Percentiles rank a stretch among this genome's conserved stretches.
Conservation (phyloP, 2,113 vertebrate genomes). For the Brachionichthys hirsutus region DNA sequence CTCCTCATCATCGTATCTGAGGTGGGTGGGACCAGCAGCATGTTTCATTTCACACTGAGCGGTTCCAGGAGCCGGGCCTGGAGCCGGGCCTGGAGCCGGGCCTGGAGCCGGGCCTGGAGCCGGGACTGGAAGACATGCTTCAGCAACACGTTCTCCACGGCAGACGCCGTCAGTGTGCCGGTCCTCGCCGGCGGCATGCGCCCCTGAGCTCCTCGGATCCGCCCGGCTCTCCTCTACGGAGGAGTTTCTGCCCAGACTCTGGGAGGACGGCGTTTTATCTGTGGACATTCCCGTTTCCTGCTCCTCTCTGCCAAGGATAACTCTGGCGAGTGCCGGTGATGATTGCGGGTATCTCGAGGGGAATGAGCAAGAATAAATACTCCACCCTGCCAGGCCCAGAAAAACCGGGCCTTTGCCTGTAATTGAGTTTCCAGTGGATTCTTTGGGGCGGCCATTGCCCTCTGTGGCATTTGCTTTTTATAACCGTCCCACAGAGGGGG, state of each 20-base stretch:
- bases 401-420: conserved; percentile 69
- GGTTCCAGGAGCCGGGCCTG: no score
- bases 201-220: conserved; percentile 4
- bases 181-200: conserved; percentile 36
- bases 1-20: conserved; percentile 19
- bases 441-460: conserved; percentile 63
- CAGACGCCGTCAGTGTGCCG: conserved; percentile 42
- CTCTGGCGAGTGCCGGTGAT: conserved; percentile 56
- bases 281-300: conserved; percentile 57
- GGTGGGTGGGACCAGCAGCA: conserved; percentile 46
- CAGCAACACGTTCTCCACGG: conserved; percentile 61
- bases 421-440: conserved; percentile 71
- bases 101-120: no score
- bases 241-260: conserved; percentile 2
- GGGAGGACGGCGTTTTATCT: conserved; percentile 5
- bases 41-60: conserved; percentile 18
- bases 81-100: no score
- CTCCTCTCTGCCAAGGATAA: conserved; percentile 69
- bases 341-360: conserved; percentile 64
- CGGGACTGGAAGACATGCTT: no score
- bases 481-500: conserved; percentile 56
- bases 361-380: conserved; percentile 55
- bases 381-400: conserved; percentile 71
- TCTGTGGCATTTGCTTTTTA: conserved; percentile 67
- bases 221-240: conserved; percentile 12